Evolutionary conservation across 2,797 vertebrate genomes (phyloP), one percentile per base, ranked within the genome.

Genomic region (Scolopax rusticola): DNA sequence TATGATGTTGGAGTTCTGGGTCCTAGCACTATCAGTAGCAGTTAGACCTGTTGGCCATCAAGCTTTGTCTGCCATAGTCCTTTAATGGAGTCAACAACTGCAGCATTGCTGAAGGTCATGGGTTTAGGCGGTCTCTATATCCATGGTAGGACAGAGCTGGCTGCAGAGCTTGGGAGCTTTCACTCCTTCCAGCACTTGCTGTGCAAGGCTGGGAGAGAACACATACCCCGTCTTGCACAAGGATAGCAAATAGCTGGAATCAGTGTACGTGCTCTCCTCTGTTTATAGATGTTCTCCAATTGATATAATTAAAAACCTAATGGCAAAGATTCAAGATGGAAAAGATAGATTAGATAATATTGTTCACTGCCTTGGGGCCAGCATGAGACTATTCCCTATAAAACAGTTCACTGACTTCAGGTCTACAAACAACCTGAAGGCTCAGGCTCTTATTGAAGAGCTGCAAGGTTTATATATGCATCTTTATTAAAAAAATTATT

Each of bases 401-500:
- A 79, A 85, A 40, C 5, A 74, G 16, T 61, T 85, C 25, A 32
- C 45, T 18, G 25, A 24, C 27, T 84, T 92, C 61, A 65, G 60
- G 38, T 80, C 83, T 75, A 11, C 20, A 56, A 79, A 60, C 65
- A 77, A 48, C 36, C 5, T 15, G n/a, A 27, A 85, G 38, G 53
- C 24, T 87, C n/a, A 71, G 30, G 14, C 30, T 88, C 9, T 92
- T 84, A 92, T 21, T 89, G 77, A 90, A 94, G 48, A 81, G 43
- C 92, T 94, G 41, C 53, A 81, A 90, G 89, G 88, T 70, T 84
- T 79, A 25, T 65, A 73, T 17, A 81, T 68, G 41, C 3, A 41
- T 86, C 54, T 87, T 94, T 89, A 92, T 92, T 95, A 90, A 88
- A 94, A 41, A 28, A 84, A 81, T 78, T 67, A 86, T 91, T 90